Evolutionary conservation across 2,888 invertebrate genomes (phyloP).

Genomic region (Acrobasis suavella): DNA sequence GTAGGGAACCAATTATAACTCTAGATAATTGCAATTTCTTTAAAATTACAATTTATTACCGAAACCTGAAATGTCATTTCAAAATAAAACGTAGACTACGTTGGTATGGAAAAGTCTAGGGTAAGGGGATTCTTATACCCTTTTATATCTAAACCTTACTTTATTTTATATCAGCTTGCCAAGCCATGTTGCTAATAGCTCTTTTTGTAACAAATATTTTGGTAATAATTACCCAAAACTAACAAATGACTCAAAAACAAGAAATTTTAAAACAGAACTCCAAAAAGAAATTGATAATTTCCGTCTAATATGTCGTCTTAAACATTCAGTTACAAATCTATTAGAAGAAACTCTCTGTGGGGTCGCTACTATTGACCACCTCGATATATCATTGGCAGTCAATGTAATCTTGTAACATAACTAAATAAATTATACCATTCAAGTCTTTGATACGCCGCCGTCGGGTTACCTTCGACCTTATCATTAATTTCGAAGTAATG

Average conservation of each 20-base stretch:
- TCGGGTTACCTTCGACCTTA: conserved; percentile 69
- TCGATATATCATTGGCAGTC: conserved; percentile 40
- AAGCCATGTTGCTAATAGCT: too few species aligned
- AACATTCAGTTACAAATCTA: conserved; percentile 15
- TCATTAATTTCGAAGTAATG: conserved; percentile 61
- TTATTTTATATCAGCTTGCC: too few species aligned
- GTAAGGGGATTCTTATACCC: too few species aligned
- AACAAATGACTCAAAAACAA: not conserved
- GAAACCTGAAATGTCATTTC: too few species aligned
- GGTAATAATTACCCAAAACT: too few species aligned
- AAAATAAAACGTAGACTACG: too few species aligned
- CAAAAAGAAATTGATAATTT: not conserved
- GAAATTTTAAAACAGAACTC: not conserved
- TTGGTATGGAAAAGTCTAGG: too few species aligned
- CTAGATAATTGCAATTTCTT: too few species aligned
- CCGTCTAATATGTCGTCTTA: conserved; percentile 14
- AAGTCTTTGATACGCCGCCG: conserved; percentile 66
- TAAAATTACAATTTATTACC: too few species aligned
- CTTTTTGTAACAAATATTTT: too few species aligned
- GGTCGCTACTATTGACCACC: conserved; percentile 48
- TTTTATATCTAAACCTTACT: too few species aligned
- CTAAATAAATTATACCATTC: conserved; percentile 45
- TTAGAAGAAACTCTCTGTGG: conserved; percentile 37
- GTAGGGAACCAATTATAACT: too few species aligned
- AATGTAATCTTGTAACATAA: conserved; percentile 26